Evolutionary conservation across 2,797 vertebrate species (phyloP), one percentile per base, ranked within the genome.

Genomic region (Brachymystax lenok): DNA sequence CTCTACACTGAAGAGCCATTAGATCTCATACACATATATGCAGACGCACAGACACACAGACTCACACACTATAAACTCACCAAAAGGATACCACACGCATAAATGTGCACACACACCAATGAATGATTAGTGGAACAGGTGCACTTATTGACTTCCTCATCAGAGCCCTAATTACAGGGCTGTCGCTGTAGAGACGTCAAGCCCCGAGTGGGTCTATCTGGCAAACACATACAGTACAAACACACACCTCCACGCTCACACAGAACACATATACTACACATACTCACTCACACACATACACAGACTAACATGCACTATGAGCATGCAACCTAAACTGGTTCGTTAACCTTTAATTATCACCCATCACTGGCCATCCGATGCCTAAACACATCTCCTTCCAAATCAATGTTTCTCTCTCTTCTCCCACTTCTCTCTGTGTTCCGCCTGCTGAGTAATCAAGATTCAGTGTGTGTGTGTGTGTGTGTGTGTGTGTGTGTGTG

Each of bases 61-160:
- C 21, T 17, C 69, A 28, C 78, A 71, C 66, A 78, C 56, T 7
- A 59, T 59, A 16, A 21, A 61, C 2, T 12, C 75, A 51, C 27
- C 21, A 17, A 76, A 51, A 35, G 21, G 46, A 63, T 24, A 76
- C 66, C 64, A 77, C 5, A 19, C 56, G 27, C 69, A 35, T 75
- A 63, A 50, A 78, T 2, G 14, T 30, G 21, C n/a, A 27, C 35
- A 77, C 69, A 33, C n/a, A 50, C 4, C 10, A 56, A 17, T 76
- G 68, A 75, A 77, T 70, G 80, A 90, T 90, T 86, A 81, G 80
- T 80, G 46, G 50, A 86, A 83, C 87, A 90, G 85, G 86, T 85
- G 86, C 72, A 80, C 79, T 83, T 82, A 85, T 83, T 81, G 83
- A 85, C 73, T 84, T 33, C 67, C 83, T 83, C 77, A 84, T 88